A percentile compares a stretch with the other conserved stretches of the same genome.
Evolutionary conservation across 2,888 invertebrate genomes (phyloP).

Genomic region (Hetaerina titia): DNA sequence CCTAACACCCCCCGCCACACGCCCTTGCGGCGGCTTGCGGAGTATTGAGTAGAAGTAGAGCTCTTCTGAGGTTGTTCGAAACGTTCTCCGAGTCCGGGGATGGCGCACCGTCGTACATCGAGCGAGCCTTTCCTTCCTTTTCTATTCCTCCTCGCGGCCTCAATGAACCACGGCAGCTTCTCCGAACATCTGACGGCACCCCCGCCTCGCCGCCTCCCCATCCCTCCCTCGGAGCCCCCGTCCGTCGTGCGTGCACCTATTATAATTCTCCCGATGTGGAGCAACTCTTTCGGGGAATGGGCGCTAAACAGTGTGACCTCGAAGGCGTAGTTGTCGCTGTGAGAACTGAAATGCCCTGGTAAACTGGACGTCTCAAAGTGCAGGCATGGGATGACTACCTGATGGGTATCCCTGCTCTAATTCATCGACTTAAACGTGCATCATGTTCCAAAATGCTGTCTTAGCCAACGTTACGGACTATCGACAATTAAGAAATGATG

Average conservation of each 20-base stretch:
- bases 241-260: background rate
- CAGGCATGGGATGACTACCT: background rate
- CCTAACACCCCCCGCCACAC: too few species aligned
- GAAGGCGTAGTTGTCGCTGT: background rate
- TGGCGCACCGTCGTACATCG: too few species aligned
- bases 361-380: background rate
- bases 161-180: too few species aligned
- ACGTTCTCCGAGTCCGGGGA: too few species aligned
- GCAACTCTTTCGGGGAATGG: background rate
- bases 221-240: background rate
- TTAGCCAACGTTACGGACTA: background rate
- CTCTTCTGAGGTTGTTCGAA: too few species aligned
- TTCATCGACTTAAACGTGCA: background rate
- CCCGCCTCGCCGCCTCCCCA: background rate
- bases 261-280: background rate
- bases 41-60: too few species aligned
- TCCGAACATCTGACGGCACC: too few species aligned
- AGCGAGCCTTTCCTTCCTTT: background rate
- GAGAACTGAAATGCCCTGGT: background rate
- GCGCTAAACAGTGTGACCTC: conserved; percentile 11
- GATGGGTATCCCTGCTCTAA: background rate
- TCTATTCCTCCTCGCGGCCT: background rate
- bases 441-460: background rate
- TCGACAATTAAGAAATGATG: too few species aligned
- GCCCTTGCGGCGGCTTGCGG: too few species aligned